A percentile compares a stretch with the other conserved stretches of the same genome.
Evolutionary conservation across 2,113 vertebrate genomes (phyloP).

Genomic region (Stomatorhinus ivindoensis): DNA sequence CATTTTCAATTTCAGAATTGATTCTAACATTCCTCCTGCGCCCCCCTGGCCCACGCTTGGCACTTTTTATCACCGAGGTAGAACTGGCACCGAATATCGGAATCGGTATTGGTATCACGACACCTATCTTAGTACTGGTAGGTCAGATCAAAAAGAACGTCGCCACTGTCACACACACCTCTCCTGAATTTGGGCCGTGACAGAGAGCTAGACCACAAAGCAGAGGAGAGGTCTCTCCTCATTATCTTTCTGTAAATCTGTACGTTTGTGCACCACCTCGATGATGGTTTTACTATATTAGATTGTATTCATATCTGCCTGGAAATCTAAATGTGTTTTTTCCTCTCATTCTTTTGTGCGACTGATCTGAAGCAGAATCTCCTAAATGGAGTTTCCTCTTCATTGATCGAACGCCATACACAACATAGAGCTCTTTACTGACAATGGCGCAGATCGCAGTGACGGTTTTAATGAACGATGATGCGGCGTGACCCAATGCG

Average conservation of each 20-base stretch:
- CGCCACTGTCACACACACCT: background rate
- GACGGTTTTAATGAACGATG: constrained; percentile 6
- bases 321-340: constrained; percentile 37
- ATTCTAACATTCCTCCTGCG: background rate
- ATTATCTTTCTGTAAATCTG: background rate
- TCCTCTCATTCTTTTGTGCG: constrained; percentile 42
- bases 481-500: constrained; percentile 5
- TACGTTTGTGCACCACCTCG: background rate
- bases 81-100: background rate
- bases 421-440: constrained; percentile 35
- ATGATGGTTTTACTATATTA: background rate
- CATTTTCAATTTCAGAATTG: background rate
- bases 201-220: background rate
- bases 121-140: background rate
- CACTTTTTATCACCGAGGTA: background rate
- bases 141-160: background rate
- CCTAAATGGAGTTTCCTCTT: constrained; percentile 37
- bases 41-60: background rate
- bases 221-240: background rate
- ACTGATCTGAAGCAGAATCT: constrained; percentile 45
- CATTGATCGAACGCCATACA: constrained; percentile 39
- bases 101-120: background rate
- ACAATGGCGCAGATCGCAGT: constrained; percentile 26
- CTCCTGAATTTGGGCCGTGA: background rate
- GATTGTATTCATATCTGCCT: constrained; percentile 22